Percentiles rank a stretch among this genome's conserved stretches.
These are phyloP conservation scores for Mionectes olivaceus DNA, from an alignment of 2,797 vertebrate genomes.

Conservation along the genomic window DNA sequence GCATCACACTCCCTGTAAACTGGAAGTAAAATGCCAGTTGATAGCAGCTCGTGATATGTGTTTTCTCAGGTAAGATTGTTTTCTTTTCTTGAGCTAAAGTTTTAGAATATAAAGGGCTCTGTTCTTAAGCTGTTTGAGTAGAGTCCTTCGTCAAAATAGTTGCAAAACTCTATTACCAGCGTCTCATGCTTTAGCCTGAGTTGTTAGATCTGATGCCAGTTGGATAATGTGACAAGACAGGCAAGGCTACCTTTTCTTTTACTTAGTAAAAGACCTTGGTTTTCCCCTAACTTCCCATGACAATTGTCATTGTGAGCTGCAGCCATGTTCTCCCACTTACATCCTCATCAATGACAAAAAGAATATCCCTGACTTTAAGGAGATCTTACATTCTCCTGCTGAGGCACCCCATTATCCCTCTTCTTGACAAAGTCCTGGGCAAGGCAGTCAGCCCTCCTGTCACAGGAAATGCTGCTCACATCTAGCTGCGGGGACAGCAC, in stretches of 20 bases:
- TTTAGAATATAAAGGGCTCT: not conserved
- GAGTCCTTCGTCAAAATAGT: not conserved
- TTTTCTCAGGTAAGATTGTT: not conserved
- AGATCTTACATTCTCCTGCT: slow-evolving; percentile 37
- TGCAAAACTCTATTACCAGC: slow-evolving; percentile 6
- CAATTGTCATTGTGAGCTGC: slow-evolving; percentile 52
- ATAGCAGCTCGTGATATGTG: not conserved
- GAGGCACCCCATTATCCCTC: slow-evolving; percentile 23
- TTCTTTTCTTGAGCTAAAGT: not conserved
- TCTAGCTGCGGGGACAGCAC: not conserved
- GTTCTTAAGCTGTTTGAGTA: not conserved
- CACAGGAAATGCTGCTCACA: not conserved
- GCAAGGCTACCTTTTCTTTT: slow-evolving; percentile 32
- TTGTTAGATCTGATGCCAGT: slow-evolving; percentile 50
- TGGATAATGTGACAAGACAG: slow-evolving; percentile 59
- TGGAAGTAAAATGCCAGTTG: not conserved
- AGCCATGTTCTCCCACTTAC: slow-evolving; percentile 56
- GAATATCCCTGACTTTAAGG: slow-evolving; percentile 63
- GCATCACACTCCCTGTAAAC: not conserved
- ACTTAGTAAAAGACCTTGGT: slow-evolving; percentile 41
- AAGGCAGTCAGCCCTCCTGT: not conserved
- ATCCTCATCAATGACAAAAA: slow-evolving; percentile 66
- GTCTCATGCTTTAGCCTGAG: not conserved
- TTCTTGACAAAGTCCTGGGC: not conserved
- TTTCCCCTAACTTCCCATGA: slow-evolving; percentile 49